phyloP scores from a whole-genome alignment of 1,140 invertebrate species.

The Diuraphis noxia region DNA sequence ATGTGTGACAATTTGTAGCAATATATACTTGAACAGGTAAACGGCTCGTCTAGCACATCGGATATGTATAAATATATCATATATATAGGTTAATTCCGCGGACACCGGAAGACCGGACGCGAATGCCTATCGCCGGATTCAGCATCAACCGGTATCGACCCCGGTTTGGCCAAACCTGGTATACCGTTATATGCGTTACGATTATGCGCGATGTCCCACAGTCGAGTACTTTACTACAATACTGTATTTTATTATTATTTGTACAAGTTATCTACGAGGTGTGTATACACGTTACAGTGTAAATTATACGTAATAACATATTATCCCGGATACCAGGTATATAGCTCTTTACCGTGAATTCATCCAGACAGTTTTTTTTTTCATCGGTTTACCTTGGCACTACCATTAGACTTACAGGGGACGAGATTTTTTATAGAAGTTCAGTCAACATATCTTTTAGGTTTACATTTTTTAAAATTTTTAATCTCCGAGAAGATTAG shows the following conservation, averaged over 20 bases:
- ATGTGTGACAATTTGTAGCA: neutral
- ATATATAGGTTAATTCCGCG: constrained; percentile 7
- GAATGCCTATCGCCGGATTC: neutral
- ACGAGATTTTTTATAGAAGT: neutral
- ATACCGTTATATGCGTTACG: constrained; percentile 7
- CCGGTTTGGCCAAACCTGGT: neutral
- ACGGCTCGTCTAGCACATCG: neutral
- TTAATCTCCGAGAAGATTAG: neutral
- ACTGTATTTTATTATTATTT: neutral
- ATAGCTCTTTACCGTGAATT: neutral
- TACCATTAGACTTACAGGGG: neutral
- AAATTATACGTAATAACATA: no score
- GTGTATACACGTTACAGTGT: neutral
- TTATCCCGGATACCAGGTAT: neutral
- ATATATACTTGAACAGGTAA: neutral
- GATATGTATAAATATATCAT: neutral
- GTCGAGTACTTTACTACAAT: neutral
- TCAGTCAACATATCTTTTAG: neutral
- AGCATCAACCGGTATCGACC: neutral
- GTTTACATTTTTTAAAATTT: neutral
- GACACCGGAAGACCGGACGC: constrained; percentile 31
- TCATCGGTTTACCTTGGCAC: neutral
- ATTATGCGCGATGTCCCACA: neutral
- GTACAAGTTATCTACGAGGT: neutral
- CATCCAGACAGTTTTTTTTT: neutral